Evolutionary conservation across 2,888 invertebrate species (phyloP).

Genomic region (Tenodera sinensis): DNA sequence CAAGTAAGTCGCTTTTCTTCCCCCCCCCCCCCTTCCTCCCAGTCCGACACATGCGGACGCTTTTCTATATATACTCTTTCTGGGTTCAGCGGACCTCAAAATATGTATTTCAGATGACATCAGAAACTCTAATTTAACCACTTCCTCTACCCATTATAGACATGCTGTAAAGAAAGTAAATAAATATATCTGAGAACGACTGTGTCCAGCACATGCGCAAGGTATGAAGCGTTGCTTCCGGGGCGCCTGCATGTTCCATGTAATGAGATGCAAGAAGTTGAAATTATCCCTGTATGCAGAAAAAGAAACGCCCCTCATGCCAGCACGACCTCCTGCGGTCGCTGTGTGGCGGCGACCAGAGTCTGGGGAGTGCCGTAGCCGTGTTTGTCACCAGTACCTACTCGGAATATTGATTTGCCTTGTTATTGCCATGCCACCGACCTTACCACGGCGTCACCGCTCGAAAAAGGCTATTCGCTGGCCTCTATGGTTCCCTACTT

Average conservation of each 20-base stretch:
- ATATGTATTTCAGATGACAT: no score
- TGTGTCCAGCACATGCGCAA: not conserved
- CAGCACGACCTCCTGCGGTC: not conserved
- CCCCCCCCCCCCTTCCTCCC: no score
- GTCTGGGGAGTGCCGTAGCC: not conserved
- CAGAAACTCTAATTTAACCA: no score
- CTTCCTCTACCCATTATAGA: no score
- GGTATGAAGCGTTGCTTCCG: not conserved
- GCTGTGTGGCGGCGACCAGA: not conserved
- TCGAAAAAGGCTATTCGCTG: not conserved
- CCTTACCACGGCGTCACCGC: not conserved
- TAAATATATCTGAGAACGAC: not conserved
- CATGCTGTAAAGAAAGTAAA: no score
- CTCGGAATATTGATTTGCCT: not conserved
- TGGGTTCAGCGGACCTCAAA: no score
- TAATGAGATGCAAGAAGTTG: not conserved
- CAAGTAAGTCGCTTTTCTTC: no score
- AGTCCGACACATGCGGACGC: no score
- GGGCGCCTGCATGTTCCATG: not conserved
- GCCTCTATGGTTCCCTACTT: not conserved
- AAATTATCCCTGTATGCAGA: not conserved
- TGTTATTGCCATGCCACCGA: not conserved
- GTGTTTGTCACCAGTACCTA: not conserved
- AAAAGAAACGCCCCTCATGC: not conserved
- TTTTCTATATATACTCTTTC: no score